phyloP scores from a whole-genome alignment of 2,113 vertebrate species.

The Spheniscus mendiculus region DNA sequence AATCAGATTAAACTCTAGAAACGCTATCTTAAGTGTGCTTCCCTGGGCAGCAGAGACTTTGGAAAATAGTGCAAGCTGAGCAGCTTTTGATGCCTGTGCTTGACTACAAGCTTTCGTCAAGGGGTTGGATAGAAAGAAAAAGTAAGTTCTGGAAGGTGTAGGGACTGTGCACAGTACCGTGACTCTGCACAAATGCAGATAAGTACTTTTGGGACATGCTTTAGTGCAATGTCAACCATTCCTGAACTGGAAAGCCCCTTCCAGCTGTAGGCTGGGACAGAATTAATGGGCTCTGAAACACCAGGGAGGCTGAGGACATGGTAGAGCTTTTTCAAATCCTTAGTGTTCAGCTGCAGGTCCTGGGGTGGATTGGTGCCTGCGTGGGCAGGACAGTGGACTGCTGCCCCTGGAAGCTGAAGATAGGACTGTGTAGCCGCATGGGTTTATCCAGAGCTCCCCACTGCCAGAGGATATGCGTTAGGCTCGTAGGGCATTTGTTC shows the following conservation, averaged over 20 bases:
- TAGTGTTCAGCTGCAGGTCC: background rate
- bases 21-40: background rate
- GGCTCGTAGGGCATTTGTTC: constrained; percentile 55
- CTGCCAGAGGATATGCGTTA: background rate
- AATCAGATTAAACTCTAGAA: background rate
- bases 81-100: background rate
- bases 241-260: background rate
- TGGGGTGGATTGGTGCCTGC: background rate
- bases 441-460: background rate
- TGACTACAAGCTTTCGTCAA: background rate
- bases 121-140: background rate
- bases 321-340: background rate
- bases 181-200: too few relatives aligned
- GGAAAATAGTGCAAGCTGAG: background rate
- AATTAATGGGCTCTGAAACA: background rate
- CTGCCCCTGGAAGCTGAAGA: background rate
- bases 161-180: background rate
- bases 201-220: background rate
- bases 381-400: background rate
- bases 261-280: background rate
- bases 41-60: background rate
- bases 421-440: background rate
- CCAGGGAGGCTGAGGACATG: background rate
- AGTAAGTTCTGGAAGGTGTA: background rate
- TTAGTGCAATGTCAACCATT: background rate